Percentiles rank a stretch among this genome's conserved stretches.
These are phyloP conservation scores for Diarsia rubi DNA, from an alignment of 2,888 invertebrate genomes.

Conservation along the genomic window DNA sequence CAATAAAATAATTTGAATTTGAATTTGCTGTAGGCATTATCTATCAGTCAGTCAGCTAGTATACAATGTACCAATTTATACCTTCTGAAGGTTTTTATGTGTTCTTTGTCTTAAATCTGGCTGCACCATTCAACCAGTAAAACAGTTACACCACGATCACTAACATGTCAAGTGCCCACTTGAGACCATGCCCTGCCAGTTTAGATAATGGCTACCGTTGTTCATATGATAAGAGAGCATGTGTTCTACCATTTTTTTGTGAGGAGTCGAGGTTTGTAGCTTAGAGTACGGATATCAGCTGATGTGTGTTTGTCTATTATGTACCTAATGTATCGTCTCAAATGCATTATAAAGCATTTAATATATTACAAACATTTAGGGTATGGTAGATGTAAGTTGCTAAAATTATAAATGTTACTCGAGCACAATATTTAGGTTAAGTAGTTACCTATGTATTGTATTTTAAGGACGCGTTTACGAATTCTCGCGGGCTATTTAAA, in stretches of 20 bases:
- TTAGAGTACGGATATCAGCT: not conserved
- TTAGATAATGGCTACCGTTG: constrained; percentile 40
- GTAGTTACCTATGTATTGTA: no score
- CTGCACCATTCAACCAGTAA: not conserved
- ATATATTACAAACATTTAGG: no score
- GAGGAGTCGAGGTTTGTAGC: not conserved
- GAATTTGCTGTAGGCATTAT: no score
- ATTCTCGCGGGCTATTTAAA: no score
- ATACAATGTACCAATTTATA: not conserved
- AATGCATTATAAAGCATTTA: no score
- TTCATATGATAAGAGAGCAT: constrained; percentile 6
- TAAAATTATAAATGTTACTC: no score
- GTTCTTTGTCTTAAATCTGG: not conserved
- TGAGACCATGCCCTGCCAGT: not conserved
- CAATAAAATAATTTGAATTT: no score
- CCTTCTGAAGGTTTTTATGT: not conserved
- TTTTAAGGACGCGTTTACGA: no score
- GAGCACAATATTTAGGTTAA: no score
- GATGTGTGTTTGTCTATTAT: not conserved
- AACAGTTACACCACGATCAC: constrained; percentile 29
- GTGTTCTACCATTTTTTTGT: constrained; percentile 30
- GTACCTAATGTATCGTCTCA: not conserved
- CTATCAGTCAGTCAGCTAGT: no score
- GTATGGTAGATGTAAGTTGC: no score
- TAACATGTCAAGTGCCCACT: constrained; percentile 30